Conservation (phyloP, 2,113 vertebrate genomes). For the Hypocryptadius cinnamomeus region DNA sequence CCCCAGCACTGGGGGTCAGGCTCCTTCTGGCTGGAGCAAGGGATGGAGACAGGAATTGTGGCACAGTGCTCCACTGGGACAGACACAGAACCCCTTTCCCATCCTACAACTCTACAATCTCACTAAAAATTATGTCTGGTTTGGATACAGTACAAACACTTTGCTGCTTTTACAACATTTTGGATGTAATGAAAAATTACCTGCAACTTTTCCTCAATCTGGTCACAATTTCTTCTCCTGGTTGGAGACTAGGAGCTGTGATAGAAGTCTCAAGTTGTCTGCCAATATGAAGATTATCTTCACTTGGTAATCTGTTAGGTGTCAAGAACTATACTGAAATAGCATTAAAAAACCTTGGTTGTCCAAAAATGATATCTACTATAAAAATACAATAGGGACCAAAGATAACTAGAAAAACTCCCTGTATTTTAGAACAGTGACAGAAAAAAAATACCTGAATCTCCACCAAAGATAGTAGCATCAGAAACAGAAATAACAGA, state of each 20-base stretch:
- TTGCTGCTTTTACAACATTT: background rate
- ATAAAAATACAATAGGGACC: background rate
- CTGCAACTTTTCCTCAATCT: background rate
- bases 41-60: rapidly evolving
- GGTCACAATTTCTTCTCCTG: background rate
- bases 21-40: background rate
- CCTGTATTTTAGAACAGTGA: background rate
- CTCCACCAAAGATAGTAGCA: background rate
- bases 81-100: background rate
- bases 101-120: background rate
- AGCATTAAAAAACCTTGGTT: background rate
- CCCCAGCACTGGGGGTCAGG: rapidly evolving
- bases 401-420: background rate
- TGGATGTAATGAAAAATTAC: background rate
- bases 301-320: background rate
- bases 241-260: background rate
- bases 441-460: background rate
- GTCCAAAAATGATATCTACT: background rate
- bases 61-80: background rate
- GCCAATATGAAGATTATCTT: background rate
- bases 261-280: background rate
- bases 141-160: background rate
- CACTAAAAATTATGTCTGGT: background rate
- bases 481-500: background rate
- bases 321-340: background rate